Percentiles rank a stretch among this genome's conserved stretches.
Evolutionary conservation across 2,888 invertebrate species (phyloP).

Genomic region (Urechis unicinctus): DNA sequence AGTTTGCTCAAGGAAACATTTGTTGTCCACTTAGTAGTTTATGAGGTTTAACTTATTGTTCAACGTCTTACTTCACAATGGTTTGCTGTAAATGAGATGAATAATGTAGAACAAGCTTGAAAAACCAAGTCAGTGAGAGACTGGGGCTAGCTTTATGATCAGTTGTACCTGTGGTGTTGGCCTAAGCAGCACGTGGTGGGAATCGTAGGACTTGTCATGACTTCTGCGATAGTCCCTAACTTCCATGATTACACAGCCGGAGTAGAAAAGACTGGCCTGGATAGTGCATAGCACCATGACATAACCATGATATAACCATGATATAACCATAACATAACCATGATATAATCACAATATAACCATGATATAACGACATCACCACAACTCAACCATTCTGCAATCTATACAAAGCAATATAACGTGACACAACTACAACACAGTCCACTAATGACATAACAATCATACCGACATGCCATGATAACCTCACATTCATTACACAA

Average conservation of each 20-base stretch:
- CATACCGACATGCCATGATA: too few species aligned
- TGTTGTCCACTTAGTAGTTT: not conserved
- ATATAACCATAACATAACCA: not conserved
- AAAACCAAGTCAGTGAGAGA: too few species aligned
- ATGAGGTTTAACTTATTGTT: not conserved
- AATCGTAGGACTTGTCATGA: slow-evolving; percentile 60
- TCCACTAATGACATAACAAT: too few species aligned
- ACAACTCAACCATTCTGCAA: too few species aligned
- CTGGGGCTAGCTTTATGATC: too few species aligned
- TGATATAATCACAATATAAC: too few species aligned
- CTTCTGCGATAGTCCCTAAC: slow-evolving; percentile 74
- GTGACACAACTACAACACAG: too few species aligned
- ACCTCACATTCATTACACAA: too few species aligned
- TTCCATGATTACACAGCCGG: slow-evolving; percentile 85
- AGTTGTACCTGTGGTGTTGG: slow-evolving; percentile 73
- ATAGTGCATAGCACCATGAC: slow-evolving; percentile 7
- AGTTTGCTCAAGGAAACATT: too few species aligned
- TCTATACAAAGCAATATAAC: too few species aligned
- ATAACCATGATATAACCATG: not conserved
- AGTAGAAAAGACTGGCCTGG: slow-evolving; percentile 61
- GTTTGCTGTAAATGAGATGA: not conserved
- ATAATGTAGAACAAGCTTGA: not conserved
- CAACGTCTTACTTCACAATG: not conserved
- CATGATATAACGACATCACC: too few species aligned
- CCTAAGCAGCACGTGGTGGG: slow-evolving; percentile 20